Conservation (phyloP, 1,140 invertebrate genomes). For the Pomacea maculata region DNA sequence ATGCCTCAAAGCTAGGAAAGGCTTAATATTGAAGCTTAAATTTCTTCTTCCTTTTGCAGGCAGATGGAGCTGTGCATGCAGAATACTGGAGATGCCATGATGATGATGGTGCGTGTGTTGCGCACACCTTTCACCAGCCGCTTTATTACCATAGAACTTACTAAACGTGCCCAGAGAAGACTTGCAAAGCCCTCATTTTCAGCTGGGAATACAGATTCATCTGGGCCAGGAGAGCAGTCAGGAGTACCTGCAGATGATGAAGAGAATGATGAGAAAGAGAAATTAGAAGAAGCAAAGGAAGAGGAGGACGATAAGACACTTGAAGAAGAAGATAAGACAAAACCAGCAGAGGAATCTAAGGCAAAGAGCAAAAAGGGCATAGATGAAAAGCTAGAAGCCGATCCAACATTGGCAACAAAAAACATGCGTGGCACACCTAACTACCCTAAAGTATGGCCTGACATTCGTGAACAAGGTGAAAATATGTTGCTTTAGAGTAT, state of each 20-base stretch:
- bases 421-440: too few relatives aligned
- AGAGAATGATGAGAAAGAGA: neutral
- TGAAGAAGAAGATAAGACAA: neutral
- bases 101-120: constrained; percentile 15
- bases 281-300: neutral
- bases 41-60: neutral
- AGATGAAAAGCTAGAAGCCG: neutral
- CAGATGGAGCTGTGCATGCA: constrained; percentile 11
- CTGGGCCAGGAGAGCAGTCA: neutral
- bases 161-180: neutral
- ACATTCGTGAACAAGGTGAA: too few relatives aligned
- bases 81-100: constrained; percentile 7
- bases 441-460: too few relatives aligned
- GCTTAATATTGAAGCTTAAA: neutral
- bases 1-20: neutral
- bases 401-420: too few relatives aligned
- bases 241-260: neutral
- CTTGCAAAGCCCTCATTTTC: neutral
- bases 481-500: too few relatives aligned
- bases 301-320: neutral
- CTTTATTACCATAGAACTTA: constrained; percentile 12
- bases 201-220: too few relatives aligned
- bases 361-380: neutral
- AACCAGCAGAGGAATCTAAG: neutral
- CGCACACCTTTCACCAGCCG: constrained; percentile 10